Base-by-base conservation (phyloP, 2,113 vertebrate genomes). In the Proteles cristata region DNA sequence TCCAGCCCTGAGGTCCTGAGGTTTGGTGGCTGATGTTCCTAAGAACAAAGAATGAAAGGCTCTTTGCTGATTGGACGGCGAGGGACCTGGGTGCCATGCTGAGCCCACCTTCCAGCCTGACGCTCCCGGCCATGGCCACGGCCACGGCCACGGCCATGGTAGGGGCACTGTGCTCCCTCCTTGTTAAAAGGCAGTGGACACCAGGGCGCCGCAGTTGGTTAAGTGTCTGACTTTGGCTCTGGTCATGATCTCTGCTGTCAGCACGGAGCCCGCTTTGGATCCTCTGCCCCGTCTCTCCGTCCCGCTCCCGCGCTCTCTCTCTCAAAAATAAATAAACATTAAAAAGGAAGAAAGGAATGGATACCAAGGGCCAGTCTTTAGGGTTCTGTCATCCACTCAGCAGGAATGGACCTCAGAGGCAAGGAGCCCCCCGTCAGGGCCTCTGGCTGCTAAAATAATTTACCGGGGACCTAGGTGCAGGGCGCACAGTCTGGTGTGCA, bases 151-250 rank as follows among this genome's bases (percentile, higher is more conserved):
- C 39, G 39, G 39, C 39, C 39, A 39, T 39, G 39, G 39, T 39
- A 39, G 4, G 39, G 39, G 39, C 39, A 0, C 0, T n/a, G 21
- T 28, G 35, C 5, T 68, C 5, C 9, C 4, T 39, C 66, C 43
- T 45, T 4, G 8, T 33, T 28, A 73, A n/a, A 90, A 45, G 74
- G 74, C 15, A 55, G 4, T 55, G 53, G 53, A 55, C 53, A 17
- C 53, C 16, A 15, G 53, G 58, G 58, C 58, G 23, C 58, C 58
- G 7, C 19, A 61, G 58, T 61, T 0, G 58, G 21, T 61, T 61
- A 23, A 9, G 58, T 23, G 58, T 61, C 58, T 23, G 58, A 61
- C 58, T 61, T 61, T 61, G 58, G 21, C 21, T 61, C 58, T 2
- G 58, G 58, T 23, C 58, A 23, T 23, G 58, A 61, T 61, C 58